Base-by-base conservation (phyloP, 1,140 invertebrate species). In the Drosophila sechellia region DNA sequence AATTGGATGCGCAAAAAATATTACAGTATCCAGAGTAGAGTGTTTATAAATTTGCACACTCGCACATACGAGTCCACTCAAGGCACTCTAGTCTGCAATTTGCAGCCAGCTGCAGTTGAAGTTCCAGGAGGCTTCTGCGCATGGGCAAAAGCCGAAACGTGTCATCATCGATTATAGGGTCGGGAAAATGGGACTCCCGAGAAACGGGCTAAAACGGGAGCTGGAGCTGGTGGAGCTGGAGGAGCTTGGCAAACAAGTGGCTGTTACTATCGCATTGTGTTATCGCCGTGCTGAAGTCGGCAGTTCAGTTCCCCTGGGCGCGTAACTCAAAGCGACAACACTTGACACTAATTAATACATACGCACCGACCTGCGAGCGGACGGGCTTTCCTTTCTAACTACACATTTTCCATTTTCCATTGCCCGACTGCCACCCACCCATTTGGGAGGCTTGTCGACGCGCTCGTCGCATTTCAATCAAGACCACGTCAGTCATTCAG, bases 271-370 rank as follows among this genome's bases (percentile, higher is more conserved):
- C 83, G 83, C 71, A 83, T 79, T 87, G 79, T 87, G 79, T 87
- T 87, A 85, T 85, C 77, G 77, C 37, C 77, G 77, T 0, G 37
- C 68, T 75, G 81, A 69, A 34, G 69, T 60, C 66, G 69, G 64
- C 57, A 61, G 81, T 79, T 39, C 5, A 45, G 42, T 45, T 45
- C 80, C 84, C 84, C 56, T 70, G 72, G 85, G 84, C 84, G 84
- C 77, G 84, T 89, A 89, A 90, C 84, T 89, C 84, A 89, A 89
- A 89, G 84, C 84, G 84, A 89, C 84, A 89, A 89, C 84, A 89
- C 84, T 89, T 89, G 84, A 89, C 84, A 89, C 84, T 89, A 89
- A 89, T 89, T 89, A 89, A 89, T 89, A 89, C 84, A 83, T 89
- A 89, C 84, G 83, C 83, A 87, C 77, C 73, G 55, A 60, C 69